A percentile compares a stretch with the other conserved stretches of the same genome.
phyloP scores from a whole-genome alignment of 2,797 vertebrate genomes.

The Premnoplex brunnescens region DNA sequence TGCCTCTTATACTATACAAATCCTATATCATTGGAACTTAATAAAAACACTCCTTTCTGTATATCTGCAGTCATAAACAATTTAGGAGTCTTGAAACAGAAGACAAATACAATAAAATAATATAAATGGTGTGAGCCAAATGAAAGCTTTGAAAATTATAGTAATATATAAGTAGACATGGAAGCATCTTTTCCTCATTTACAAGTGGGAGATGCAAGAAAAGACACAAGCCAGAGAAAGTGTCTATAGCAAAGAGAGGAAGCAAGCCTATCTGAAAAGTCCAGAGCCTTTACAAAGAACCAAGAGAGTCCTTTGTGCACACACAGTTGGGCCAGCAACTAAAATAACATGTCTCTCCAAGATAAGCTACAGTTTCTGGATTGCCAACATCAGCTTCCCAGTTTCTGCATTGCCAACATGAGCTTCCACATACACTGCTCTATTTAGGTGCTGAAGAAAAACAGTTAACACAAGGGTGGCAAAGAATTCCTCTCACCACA shows the following conservation, averaged over 20 bases:
- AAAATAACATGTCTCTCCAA: background rate
- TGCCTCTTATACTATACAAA: background rate
- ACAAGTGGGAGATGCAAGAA: background rate
- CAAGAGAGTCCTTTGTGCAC: fast-evolving
- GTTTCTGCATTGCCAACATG: background rate
- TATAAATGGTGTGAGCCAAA: background rate
- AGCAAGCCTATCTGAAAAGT: background rate
- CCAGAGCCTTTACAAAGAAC: background rate
- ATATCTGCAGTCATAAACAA: background rate
- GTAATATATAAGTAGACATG: background rate
- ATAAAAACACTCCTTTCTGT: background rate
- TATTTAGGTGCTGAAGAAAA: background rate
- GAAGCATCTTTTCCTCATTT: background rate
- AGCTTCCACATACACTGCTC: background rate
- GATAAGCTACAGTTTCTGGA: background rate
- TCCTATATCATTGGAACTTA: background rate
- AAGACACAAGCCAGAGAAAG: background rate
- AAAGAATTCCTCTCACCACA: background rate
- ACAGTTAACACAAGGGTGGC: background rate
- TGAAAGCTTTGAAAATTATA: background rate
- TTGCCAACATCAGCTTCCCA: background rate
- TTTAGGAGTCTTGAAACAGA: background rate
- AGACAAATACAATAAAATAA: background rate
- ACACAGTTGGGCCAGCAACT: background rate
- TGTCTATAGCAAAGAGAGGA: background rate